Base-by-base conservation (phyloP, 2,888 invertebrate species). In the Standfussiana lucernea region DNA sequence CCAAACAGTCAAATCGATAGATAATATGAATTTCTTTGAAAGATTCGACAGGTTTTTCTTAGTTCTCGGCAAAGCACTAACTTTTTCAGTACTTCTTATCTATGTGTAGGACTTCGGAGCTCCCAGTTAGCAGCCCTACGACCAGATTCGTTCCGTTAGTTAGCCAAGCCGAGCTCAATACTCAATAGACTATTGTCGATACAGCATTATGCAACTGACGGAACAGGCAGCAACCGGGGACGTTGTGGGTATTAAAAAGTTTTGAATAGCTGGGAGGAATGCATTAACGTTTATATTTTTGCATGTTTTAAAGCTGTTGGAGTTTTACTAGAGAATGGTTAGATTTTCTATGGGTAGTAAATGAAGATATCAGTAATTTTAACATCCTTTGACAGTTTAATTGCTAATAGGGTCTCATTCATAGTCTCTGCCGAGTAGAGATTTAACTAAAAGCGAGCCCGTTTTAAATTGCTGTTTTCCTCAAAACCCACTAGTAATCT, bases 101-200 rank as follows among this genome's bases (percentile, higher is more conserved):
- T 35, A 32, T 35, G 13, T 28, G 50, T 50, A n/a, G 18, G 50
- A 5, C n/a, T 72, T 32, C 42, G 56, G n/a, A 32, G n/a, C 18
- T 74, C 42, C 50, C 7, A 42, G n/a, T 40, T 35, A 56, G 45
- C 72, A 85, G 67, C 85, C 83, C 86, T 85, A 53, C 35, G 21
- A 35, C 8, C 21, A 28, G 35, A 81, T 45, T 71, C 62, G 77
- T 85, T 69, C 83, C 77, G 88, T 88, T 85, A 86, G 65, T 72
- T 70, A 69, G 75, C 76, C 40, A 75, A 59, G 76, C 70, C 74
- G 53, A 64, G 75, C 66, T 81, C 82, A 24, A 69, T 75, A 72
- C 71, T 81, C 80, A 61, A 64, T 82, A 50, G 72, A 62, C 82
- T 74, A 84, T 85, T 89, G 87, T 83, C 76, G 85, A 88, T 85